Conservation (phyloP, 2,888 invertebrate genomes). For the Polyommatus icarus region DNA sequence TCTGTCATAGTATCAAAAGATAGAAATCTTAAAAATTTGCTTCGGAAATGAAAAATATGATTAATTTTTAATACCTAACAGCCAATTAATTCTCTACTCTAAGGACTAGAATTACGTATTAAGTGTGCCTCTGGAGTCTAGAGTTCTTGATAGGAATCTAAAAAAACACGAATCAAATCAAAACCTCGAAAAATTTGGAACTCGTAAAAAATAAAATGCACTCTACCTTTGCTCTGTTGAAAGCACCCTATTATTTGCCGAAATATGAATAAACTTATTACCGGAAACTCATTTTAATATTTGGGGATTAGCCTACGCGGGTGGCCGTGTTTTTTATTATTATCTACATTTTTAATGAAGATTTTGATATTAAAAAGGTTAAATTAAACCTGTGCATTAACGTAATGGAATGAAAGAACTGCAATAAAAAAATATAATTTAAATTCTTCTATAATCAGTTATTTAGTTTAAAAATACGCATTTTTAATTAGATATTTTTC, state of each 20-base stretch:
- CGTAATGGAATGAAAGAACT: background rate
- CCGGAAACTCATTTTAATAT: background rate
- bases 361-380: background rate
- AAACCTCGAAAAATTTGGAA: background rate
- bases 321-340: slow-evolving; percentile 1
- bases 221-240: background rate
- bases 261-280: slow-evolving; percentile 7
- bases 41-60: background rate
- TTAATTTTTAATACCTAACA: too few species aligned
- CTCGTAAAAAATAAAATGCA: background rate
- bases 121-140: background rate
- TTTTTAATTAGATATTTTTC: background rate
- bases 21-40: background rate
- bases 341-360: background rate
- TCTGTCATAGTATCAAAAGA: background rate
- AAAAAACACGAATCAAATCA: background rate
- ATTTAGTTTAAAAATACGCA: background rate
- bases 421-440: background rate
- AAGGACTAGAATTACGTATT: background rate
- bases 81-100: background rate
- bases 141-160: background rate
- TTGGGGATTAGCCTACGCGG: background rate
- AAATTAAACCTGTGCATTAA: background rate
- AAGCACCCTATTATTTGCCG: background rate
- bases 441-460: background rate